A percentile compares a stretch with the other conserved stretches of the same genome.
Conservation (phyloP, 2,888 invertebrate species). For the Exocentrus adspersus region DNA sequence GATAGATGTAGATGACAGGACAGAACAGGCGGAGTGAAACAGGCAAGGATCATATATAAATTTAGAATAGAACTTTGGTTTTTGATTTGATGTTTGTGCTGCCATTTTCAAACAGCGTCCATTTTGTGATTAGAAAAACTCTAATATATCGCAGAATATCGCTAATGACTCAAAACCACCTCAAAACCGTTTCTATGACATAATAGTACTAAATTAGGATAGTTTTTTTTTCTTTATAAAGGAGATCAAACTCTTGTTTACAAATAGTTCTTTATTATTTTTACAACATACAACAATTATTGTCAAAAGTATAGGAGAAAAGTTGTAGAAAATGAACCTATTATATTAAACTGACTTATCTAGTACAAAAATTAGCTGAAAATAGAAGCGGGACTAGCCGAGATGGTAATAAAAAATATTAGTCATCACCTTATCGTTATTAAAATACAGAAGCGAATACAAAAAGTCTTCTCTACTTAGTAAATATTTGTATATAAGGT, state of each 20-base stretch:
- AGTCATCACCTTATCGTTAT: not conserved
- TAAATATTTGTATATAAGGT: not conserved
- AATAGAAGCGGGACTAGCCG: conserved; percentile 1
- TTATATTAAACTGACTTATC: conserved; percentile 2
- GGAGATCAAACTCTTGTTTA: not conserved
- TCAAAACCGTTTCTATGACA: too few relatives aligned
- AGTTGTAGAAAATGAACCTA: conserved; percentile 51
- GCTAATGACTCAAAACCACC: too few relatives aligned
- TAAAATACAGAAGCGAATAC: conserved; percentile 2
- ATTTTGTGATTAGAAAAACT: too few relatives aligned
- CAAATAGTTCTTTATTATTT: conserved; percentile 44
- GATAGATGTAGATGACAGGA: too few relatives aligned
- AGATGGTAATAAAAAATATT: not conserved
- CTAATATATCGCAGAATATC: too few relatives aligned
- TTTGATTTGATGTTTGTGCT: too few relatives aligned
- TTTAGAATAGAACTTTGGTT: too few relatives aligned
- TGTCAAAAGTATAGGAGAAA: conserved; percentile 57
- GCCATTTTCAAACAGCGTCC: too few relatives aligned
- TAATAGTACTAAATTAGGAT: too few relatives aligned
- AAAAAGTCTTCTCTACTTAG: not conserved
- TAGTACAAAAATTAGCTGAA: conserved; percentile 14
- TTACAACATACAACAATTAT: conserved; percentile 60
- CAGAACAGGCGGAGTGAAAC: too few relatives aligned
- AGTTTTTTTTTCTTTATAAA: too few relatives aligned
- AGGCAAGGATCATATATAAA: too few relatives aligned